These are phyloP conservation scores for Microchrysa polita DNA, from an alignment of 2,888 invertebrate genomes.

Conservation along the genomic window DNA sequence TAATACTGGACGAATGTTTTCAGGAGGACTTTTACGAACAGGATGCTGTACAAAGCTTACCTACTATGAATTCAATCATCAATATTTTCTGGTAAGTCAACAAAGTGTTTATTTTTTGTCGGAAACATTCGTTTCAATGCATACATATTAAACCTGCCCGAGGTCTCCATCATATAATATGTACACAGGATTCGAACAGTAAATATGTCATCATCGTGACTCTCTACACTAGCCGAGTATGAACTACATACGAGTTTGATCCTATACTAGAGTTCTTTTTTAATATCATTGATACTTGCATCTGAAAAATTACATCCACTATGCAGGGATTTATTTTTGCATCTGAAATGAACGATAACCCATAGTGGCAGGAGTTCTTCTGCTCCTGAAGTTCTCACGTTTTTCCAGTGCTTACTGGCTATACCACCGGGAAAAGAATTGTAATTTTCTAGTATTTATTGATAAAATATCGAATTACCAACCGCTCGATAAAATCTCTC, in stretches of 20 bases:
- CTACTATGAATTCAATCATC: too few relatives aligned
- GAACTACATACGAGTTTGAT: too few relatives aligned
- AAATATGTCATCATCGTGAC: background rate
- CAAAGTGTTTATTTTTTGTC: background rate
- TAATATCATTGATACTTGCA: background rate
- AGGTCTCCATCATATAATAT: background rate
- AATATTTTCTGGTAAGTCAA: constrained; percentile 5
- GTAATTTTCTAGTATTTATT: background rate
- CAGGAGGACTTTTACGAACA: too few relatives aligned
- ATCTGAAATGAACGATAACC: background rate
- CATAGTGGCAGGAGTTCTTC: background rate
- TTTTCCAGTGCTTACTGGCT: background rate
- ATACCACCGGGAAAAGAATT: background rate
- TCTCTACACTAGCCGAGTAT: background rate
- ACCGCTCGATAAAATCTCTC: constrained; percentile 18
- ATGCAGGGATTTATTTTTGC: background rate
- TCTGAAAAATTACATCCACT: too few relatives aligned
- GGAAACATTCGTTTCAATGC: background rate
- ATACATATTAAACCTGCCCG: background rate
- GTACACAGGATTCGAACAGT: too few relatives aligned
- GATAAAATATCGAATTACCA: constrained; percentile 12
- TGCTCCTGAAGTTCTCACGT: background rate
- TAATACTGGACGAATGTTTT: too few relatives aligned
- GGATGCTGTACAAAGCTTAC: too few relatives aligned
- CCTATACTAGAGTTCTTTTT: background rate